These are phyloP conservation scores for Meiosimyza platycephala DNA, from an alignment of 2,888 invertebrate species.

Conservation along the genomic window DNA sequence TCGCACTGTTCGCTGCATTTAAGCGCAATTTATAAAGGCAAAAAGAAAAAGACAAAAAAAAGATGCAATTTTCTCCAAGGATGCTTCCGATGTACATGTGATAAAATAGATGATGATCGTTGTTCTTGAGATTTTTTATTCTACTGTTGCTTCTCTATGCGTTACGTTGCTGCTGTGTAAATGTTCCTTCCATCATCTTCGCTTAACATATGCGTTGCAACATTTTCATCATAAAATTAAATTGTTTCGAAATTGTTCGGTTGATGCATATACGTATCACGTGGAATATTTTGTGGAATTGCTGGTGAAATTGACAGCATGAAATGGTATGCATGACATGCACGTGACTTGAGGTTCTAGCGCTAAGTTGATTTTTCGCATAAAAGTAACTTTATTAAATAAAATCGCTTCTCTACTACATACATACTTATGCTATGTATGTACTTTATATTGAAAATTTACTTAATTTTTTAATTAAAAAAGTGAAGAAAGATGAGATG, in stretches of 20 bases:
- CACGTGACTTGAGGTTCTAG: slow-evolving; percentile 44
- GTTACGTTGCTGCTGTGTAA: background rate
- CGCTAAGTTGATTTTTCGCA: too few relatives aligned
- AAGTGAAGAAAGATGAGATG: too few relatives aligned
- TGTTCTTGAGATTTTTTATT: background rate
- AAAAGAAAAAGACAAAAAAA: background rate
- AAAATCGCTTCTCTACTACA: too few relatives aligned
- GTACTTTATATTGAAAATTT: too few relatives aligned
- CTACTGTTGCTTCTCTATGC: background rate
- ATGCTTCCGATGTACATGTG: background rate
- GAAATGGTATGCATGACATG: slow-evolving; percentile 49
- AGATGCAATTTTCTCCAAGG: background rate
- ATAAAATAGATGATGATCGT: background rate
- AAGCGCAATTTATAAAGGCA: background rate
- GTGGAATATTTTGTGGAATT: slow-evolving; percentile 30
- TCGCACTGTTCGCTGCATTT: background rate
- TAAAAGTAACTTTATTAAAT: too few relatives aligned
- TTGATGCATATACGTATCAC: slow-evolving; percentile 38
- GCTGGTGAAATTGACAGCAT: slow-evolving; percentile 31
- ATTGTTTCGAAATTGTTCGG: slow-evolving; percentile 51
- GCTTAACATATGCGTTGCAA: slow-evolving; percentile 6
- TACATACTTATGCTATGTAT: too few relatives aligned
- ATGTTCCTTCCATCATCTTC: background rate
- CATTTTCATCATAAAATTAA: slow-evolving; percentile 35
- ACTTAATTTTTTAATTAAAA: too few relatives aligned